phyloP scores from a whole-genome alignment of 2,113 vertebrate species.

The Myrmecophaga tridactyla region DNA sequence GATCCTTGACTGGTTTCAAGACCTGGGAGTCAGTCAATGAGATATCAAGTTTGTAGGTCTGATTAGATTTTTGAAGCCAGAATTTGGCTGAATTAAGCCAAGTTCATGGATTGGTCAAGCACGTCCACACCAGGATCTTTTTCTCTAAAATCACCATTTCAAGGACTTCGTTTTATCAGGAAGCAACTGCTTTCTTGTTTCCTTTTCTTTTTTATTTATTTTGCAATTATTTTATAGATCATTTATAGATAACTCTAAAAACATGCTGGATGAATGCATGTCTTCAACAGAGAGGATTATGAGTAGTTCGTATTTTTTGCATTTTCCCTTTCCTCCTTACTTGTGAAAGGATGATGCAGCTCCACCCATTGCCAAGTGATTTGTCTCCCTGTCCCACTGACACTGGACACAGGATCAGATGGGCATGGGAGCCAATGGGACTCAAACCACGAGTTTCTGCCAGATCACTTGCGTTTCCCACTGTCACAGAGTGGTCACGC shows the following conservation, averaged over 20 bases:
- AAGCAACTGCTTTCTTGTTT: background rate
- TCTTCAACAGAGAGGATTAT: background rate
- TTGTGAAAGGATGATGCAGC: background rate
- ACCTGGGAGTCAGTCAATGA: background rate
- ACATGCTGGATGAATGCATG: background rate
- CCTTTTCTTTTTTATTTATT: background rate
- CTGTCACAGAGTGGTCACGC: background rate
- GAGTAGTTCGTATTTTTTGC: background rate
- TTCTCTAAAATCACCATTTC: background rate
- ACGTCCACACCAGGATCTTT: background rate
- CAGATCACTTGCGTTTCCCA: background rate
- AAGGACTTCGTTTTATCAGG: background rate
- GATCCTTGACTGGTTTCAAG: background rate
- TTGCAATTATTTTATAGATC: background rate
- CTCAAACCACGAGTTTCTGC: background rate
- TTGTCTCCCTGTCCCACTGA: background rate
- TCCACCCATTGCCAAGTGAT: background rate
- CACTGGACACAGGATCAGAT: background rate
- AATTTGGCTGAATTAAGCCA: background rate
- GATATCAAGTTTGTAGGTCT: background rate
- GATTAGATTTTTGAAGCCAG: background rate
- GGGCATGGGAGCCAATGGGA: background rate
- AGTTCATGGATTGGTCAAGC: background rate
- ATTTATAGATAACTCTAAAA: background rate
- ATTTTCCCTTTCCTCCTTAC: background rate